Percentiles rank a stretch among this genome's conserved stretches.
Evolutionary conservation across 2,797 vertebrate genomes (phyloP).

Genomic region (Momotus momota): DNA sequence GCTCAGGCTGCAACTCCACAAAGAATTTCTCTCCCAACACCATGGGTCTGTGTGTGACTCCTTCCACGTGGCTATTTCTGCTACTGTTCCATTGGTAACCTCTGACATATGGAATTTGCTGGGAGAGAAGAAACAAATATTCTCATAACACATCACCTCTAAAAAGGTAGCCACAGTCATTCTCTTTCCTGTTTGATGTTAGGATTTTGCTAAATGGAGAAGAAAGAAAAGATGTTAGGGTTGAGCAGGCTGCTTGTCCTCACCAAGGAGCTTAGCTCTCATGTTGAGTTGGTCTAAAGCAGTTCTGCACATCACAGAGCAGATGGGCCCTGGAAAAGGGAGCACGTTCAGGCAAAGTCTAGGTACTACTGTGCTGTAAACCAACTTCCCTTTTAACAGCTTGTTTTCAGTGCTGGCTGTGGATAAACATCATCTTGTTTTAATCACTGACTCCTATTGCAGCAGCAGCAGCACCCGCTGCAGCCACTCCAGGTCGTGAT

Average conservation of each 20-base stretch:
- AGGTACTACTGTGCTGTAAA: background rate
- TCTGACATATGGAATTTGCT: background rate
- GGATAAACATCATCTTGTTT: conserved; percentile 25
- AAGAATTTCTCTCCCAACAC: background rate
- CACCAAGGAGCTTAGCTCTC: background rate
- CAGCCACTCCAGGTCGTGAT: background rate
- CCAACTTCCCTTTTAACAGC: background rate
- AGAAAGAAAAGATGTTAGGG: background rate
- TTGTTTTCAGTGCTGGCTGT: background rate
- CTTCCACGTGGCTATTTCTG: background rate
- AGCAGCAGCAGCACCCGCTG: rapidly evolving
- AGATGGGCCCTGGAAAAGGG: background rate
- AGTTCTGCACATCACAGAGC: background rate
- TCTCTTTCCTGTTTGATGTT: background rate
- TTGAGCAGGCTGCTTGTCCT: background rate
- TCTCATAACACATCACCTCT: background rate
- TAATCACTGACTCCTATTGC: background rate
- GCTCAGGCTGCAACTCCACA: background rate
- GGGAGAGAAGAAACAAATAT: background rate
- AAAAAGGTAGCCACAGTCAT: background rate
- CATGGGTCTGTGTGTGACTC: background rate
- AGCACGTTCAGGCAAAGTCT: background rate
- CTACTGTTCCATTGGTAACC: background rate
- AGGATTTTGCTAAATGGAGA: background rate
- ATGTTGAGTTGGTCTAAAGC: background rate